Evolutionary conservation across 2,113 vertebrate species (phyloP), one percentile per base, ranked within the genome.

Genomic region (Crotophaga sulcirostris): DNA sequence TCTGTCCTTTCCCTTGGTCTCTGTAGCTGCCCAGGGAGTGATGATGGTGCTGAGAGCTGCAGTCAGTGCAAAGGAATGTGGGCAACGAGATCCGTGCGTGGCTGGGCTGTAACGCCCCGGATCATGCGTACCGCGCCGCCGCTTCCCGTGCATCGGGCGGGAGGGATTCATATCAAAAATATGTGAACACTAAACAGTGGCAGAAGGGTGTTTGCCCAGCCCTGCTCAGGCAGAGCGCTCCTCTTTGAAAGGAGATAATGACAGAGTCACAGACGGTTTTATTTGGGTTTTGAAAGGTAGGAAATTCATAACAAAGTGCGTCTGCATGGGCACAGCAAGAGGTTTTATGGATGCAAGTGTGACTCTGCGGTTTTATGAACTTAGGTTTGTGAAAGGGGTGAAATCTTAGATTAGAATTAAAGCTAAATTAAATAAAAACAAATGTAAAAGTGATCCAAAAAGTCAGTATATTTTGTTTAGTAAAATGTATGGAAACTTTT

Each of bases 281-380:
- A 7, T 36, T 59, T 1, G 16, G 12, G 42, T 28, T 34, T 33
- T 59, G 62, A 9, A 26, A 44, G 78, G 51, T 49, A 16, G 40
- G 66, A 26, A 14, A 2, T 1, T 1, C 45, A 3, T 25, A 33
- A 11, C n/a, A 6, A 28, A 67, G 69, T 5, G 58, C 25, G 1
- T 44, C 33, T 19, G 2, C 6, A 0, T 23, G 77, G 42, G 66
- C 5, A 0, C 33, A 19, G 60, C 55, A 4, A 28, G 83, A 24
- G 68, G 77, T 17, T 29, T 52, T 42, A 1, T 6, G 34, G 51
- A 2, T 5, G 45, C 14, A 2, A 10, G 58, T 1, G n/a, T 13
- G 62, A 15, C 15, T 44, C 24, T 26, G 38, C 8, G 56, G 34
- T 74, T 15, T 10, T 11, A 14, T 28, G 29, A 40, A 21, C 79